A percentile compares a stretch with the other conserved stretches of the same genome.
These are phyloP conservation scores for Gymnodraco acuticeps DNA, from an alignment of 2,797 vertebrate species.

Conservation along the genomic window DNA sequence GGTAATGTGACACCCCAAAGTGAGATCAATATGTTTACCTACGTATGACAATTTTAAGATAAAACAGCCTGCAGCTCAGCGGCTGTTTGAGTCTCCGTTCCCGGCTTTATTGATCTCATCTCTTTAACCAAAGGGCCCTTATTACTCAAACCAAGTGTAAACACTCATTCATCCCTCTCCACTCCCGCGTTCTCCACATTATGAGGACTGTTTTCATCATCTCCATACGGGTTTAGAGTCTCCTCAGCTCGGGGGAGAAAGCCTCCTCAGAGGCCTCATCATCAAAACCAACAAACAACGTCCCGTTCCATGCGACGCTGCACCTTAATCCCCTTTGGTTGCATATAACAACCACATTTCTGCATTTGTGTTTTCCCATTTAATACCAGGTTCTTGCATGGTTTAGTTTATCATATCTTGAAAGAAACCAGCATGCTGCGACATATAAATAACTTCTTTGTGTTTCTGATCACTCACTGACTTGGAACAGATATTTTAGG, in stretches of 20 bases:
- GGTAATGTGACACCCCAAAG: not conserved
- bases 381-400: not conserved
- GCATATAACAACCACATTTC: conserved; percentile 1
- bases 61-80: conserved; percentile 43
- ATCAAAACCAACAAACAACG: conserved; percentile 68
- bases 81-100: conserved; percentile 36
- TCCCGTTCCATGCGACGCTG: not conserved
- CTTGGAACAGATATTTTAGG: not conserved
- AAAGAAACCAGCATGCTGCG: not conserved
- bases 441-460: not conserved
- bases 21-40: conserved; percentile 57
- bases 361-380: not conserved
- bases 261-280: conserved; percentile 69
- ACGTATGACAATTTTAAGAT: conserved; percentile 39
- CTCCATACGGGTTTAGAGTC: conserved; percentile 47
- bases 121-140: conserved; percentile 37
- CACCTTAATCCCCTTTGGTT: conserved; percentile 33
- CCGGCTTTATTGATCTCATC: conserved; percentile 48
- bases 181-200: conserved; percentile 3
- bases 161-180: conserved; percentile 21
- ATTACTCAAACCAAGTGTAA: conserved; percentile 23
- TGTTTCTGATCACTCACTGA: not conserved
- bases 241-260: conserved; percentile 42
- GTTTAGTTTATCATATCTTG: not conserved
- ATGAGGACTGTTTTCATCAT: conserved; percentile 61